These are phyloP conservation scores for Manduca sexta DNA, from an alignment of 1,140 invertebrate species.

Conservation along the genomic window DNA sequence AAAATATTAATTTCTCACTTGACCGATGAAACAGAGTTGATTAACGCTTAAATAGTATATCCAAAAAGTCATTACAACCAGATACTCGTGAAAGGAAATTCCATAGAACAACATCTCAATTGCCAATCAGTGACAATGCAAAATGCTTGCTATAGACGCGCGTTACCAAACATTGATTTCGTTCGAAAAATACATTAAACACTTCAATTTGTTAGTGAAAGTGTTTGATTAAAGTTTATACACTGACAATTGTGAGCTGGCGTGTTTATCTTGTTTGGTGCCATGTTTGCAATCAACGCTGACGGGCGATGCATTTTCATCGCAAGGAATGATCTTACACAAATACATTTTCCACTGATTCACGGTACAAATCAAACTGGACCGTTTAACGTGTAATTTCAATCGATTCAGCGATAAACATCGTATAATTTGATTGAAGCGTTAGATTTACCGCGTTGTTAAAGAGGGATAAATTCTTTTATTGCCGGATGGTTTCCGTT, in stretches of 20 bases:
- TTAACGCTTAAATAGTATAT: not conserved
- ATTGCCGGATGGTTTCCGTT: too few relatives aligned
- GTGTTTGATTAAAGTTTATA: not conserved
- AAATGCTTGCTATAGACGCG: constrained; percentile 25
- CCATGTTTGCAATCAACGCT: not conserved
- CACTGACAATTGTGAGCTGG: not conserved
- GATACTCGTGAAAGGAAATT: constrained; percentile 12
- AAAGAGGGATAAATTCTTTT: too few relatives aligned
- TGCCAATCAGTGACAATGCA: constrained; percentile 46
- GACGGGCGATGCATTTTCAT: too few relatives aligned
- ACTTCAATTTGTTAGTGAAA: constrained; percentile 7
- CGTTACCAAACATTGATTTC: constrained; percentile 25
- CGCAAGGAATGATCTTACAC: too few relatives aligned
- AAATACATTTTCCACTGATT: too few relatives aligned
- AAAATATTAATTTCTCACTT: constrained; percentile 1
- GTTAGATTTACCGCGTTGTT: too few relatives aligned
- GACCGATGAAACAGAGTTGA: not conserved
- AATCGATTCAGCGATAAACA: too few relatives aligned
- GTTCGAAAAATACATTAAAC: constrained; percentile 22
- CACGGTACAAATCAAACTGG: too few relatives aligned
- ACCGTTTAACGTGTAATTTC: too few relatives aligned
- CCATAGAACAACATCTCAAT: constrained; percentile 31
- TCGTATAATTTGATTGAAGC: too few relatives aligned
- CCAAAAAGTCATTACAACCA: not conserved
- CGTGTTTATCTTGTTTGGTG: not conserved